Base-by-base conservation (phyloP, 2,797 vertebrate genomes). In the Hemitrygon akajei region DNA sequence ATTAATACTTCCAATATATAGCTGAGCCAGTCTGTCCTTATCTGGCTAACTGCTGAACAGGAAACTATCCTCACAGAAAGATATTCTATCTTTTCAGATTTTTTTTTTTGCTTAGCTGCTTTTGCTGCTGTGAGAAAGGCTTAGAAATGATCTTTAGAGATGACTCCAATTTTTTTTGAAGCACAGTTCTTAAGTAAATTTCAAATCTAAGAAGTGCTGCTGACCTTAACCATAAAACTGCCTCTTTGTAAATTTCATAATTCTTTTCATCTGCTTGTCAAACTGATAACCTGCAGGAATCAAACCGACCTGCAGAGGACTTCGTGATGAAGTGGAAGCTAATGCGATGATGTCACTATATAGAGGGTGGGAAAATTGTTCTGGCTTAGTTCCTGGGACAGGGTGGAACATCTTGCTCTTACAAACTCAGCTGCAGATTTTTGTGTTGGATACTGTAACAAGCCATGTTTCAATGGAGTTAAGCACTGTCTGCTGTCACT, bases 21-120 rank as follows among this genome's bases (percentile, higher is more conserved):
- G 60, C 86, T 89, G 86, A 66, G 30, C n/a, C 60, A 89, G 86
- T 69, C 86, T n/a, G 66, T 66, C 60, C 30, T 87, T 87, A 87
- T 87, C 84, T 34, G 63, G 84, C 84, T 63, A n/a, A 60, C 60
- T 89, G 86, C 66, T 89, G 30, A 66, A 37, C 86, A 89, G 60
- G 60, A 89, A 89, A 37, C 86, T 66, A 30, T 89, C 60, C 60
- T 34, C 60, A 66, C 16, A 66, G 30, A 89, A 66, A 89, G 66
- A 66, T 37, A 20, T 60, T 20, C 60, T 34, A 34, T 12, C 30
- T 89, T 20, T 60, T 60, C 60, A 66, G 86, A 34, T 22, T 30
- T n/a, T 77, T 87, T 16, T 71, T 63, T 18, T 60, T 63, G 84
- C 58, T 18, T 34, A 20, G 16, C 11, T 7, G n/a, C 30, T 16